Percentiles rank a stretch among this genome's conserved stretches.
phyloP scores from a whole-genome alignment of 1,140 invertebrate species.

The Leptonema lineaticorne region DNA sequence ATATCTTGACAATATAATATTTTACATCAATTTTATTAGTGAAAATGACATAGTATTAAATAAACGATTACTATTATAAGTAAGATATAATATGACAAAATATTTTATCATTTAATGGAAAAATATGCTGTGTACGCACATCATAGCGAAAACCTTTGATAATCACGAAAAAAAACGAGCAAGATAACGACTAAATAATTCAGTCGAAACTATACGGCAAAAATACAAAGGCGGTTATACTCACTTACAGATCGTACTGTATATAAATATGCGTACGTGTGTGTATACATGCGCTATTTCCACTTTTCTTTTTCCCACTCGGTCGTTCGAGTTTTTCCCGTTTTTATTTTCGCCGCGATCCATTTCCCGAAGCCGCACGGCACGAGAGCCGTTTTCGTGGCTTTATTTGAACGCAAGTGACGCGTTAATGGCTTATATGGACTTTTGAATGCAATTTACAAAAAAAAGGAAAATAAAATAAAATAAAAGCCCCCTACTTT shows the following conservation, averaged over 20 bases:
- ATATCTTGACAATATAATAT: too few species aligned
- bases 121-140: too few species aligned
- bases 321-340: not conserved
- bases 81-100: too few species aligned
- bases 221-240: too few species aligned
- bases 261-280: not conserved
- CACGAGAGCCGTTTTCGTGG: not conserved
- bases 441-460: not conserved
- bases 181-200: too few species aligned
- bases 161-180: too few species aligned
- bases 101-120: too few species aligned
- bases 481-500: not conserved
- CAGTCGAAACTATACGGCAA: too few species aligned
- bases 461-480: not conserved
- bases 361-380: conserved; percentile 3
- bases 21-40: too few species aligned
- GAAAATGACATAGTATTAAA: too few species aligned
- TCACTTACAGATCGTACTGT: not conserved
- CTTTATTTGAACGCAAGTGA: conserved; percentile 20
- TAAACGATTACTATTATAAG: too few species aligned
- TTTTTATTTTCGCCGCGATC: conserved; percentile 16
- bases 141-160: too few species aligned
- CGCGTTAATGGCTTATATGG: conserved; percentile 6
- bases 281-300: not conserved
- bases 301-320: not conserved